Evolutionary conservation across 92 coral and sea anemone species (phyloP).

Genomic region (Pocillopora grandis): DNA sequence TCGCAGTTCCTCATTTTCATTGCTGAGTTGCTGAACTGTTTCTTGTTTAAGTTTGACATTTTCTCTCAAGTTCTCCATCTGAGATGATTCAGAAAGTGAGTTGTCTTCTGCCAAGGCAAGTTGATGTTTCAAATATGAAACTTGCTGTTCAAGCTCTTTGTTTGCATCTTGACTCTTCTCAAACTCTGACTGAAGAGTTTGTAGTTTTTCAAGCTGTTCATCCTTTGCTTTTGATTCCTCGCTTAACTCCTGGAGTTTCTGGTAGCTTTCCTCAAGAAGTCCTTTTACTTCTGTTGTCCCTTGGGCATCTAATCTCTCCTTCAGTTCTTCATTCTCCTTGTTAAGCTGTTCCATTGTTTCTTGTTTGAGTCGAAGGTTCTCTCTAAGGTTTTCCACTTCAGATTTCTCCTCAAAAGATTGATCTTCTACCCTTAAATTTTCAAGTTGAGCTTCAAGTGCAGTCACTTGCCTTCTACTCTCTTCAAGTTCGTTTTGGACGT

Average conservation of each 20-base stretch:
- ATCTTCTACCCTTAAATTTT: constrained; percentile 59
- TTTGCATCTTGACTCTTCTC: constrained; percentile 50
- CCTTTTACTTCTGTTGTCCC: constrained; percentile 73
- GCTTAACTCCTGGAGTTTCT: constrained; percentile 67
- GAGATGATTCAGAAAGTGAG: constrained; percentile 79
- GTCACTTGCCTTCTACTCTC: constrained; percentile 71
- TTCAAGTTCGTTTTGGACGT: constrained; percentile 72
- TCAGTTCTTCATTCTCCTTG: constrained; percentile 80
- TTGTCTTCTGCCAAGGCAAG: constrained; percentile 76
- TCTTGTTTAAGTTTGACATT: constrained; percentile 81
- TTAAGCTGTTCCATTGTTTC: constrained; percentile 68
- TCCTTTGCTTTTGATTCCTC: constrained; percentile 59
- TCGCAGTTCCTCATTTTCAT: constrained; percentile 79
- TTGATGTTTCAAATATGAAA: constrained; percentile 53
- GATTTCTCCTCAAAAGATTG: constrained; percentile 70
- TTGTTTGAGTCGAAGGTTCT: constrained; percentile 72
- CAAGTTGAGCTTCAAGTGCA: constrained; percentile 73
- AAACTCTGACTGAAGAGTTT: constrained; percentile 41
- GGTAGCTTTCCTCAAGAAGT: constrained; percentile 80
- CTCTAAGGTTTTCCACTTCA: constrained; percentile 69
- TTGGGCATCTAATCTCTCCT: constrained; percentile 57
- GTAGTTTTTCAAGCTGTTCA: constrained; percentile 57
- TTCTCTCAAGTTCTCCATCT: constrained; percentile 80
- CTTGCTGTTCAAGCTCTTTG: constrained; percentile 59
- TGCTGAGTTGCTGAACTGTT: constrained; percentile 76